Conservation (phyloP, 2,113 vertebrate genomes). For the Regulus satrapa region DNA sequence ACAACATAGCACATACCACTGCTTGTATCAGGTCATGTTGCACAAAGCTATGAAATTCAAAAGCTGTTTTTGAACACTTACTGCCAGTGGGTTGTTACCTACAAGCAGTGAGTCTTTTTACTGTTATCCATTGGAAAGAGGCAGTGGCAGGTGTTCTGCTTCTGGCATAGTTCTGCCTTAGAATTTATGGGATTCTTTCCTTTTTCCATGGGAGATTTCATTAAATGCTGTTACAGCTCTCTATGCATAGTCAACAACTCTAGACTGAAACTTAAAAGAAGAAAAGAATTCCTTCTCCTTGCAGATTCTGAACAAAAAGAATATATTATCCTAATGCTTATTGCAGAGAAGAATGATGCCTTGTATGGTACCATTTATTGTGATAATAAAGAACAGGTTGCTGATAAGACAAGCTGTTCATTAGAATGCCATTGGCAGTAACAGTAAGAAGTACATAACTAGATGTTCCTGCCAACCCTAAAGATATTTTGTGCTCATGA, state of each 20-base stretch:
- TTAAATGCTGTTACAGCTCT: constrained; percentile 13
- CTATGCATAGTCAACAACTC: neutral
- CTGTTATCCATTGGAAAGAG: neutral
- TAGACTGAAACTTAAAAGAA: neutral
- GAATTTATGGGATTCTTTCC: constrained; percentile 19
- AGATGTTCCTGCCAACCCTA: neutral
- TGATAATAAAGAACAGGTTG: neutral
- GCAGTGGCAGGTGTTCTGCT: constrained; percentile 42
- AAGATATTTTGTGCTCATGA: neutral
- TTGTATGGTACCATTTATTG: neutral
- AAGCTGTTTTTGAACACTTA: constrained; percentile 8
- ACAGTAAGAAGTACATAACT: neutral
- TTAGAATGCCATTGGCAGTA: constrained; percentile 17
- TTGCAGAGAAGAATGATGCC: neutral
- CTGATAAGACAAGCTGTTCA: constrained; percentile 34
- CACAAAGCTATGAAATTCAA: neutral
- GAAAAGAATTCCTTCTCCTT: neutral
- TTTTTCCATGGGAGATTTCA: constrained; percentile 17
- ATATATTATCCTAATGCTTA: constrained; percentile 17
- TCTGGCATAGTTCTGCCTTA: constrained; percentile 16
- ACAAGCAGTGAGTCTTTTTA: constrained; percentile 7
- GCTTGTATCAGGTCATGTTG: neutral
- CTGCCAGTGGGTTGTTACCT: constrained; percentile 1
- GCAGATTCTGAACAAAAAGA: neutral
- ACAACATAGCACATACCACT: neutral